Conservation (phyloP, 2,797 vertebrate species). For the Sphenopsis melanotis region DNA sequence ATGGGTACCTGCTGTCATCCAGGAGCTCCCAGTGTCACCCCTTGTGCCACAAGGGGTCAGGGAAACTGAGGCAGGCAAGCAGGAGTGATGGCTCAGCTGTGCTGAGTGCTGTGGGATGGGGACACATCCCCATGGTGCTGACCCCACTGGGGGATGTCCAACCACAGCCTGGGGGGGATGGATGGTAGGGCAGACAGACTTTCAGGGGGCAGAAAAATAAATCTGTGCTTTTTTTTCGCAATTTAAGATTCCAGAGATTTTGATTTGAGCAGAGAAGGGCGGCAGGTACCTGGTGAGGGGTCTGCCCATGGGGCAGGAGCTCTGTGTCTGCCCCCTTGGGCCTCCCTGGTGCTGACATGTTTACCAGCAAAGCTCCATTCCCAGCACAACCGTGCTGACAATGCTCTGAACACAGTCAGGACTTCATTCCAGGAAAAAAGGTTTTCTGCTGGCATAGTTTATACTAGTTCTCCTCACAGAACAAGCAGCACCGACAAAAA, state of each 20-base stretch:
- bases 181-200: background rate
- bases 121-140: rapidly evolving
- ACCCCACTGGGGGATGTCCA: background rate
- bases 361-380: background rate
- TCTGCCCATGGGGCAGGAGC: background rate
- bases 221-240: rapidly evolving
- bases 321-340: rapidly evolving
- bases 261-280: background rate
- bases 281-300: background rate
- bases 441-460: conserved; percentile 30
- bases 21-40: background rate
- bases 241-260: rapidly evolving
- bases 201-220: background rate
- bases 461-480: conserved; percentile 2
- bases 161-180: background rate
- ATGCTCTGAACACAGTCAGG: background rate
- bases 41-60: rapidly evolving
- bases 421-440: conserved; percentile 57
- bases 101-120: background rate
- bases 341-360: background rate
- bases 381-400: background rate
- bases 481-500: conserved; percentile 40
- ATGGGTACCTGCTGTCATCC: rapidly evolving
- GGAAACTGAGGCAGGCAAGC: background rate
- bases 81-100: background rate